These are phyloP conservation scores for Gnathonemus echidnorhynchus DNA, from an alignment of 2,113 vertebrate species.

Conservation along the genomic window DNA sequence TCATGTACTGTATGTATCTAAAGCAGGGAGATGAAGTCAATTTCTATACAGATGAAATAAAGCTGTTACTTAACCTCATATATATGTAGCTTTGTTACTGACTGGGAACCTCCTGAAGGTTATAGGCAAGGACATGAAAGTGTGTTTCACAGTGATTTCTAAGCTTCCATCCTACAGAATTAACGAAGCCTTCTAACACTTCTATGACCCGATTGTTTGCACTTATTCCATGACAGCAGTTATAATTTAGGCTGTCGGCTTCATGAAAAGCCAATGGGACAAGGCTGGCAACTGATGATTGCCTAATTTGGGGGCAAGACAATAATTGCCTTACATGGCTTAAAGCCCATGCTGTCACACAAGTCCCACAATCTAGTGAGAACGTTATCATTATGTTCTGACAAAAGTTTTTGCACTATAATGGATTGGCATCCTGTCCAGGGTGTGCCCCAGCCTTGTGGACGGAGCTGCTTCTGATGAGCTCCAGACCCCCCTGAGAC, in stretches of 20 bases:
- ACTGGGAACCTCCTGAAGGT: neutral
- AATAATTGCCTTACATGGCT: neutral
- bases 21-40: neutral
- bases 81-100: neutral
- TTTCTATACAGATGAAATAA: neutral
- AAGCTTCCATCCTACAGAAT: neutral
- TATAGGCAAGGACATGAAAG: neutral
- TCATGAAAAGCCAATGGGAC: neutral
- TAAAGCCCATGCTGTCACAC: neutral
- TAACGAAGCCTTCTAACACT: neutral
- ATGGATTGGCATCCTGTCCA: neutral
- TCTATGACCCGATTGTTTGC: neutral
- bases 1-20: neutral
- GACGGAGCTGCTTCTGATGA: neutral
- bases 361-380: neutral
- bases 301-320: neutral
- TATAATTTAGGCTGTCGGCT: neutral
- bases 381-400: neutral
- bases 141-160: neutral
- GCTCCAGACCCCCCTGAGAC: neutral
- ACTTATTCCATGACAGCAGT: neutral
- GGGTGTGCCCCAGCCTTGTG: neutral
- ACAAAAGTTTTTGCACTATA: neutral
- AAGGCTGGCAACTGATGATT: neutral
- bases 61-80: no score